Evolutionary conservation across 1,140 invertebrate species (phyloP).

Genomic region (Conopomorpha cramerella): DNA sequence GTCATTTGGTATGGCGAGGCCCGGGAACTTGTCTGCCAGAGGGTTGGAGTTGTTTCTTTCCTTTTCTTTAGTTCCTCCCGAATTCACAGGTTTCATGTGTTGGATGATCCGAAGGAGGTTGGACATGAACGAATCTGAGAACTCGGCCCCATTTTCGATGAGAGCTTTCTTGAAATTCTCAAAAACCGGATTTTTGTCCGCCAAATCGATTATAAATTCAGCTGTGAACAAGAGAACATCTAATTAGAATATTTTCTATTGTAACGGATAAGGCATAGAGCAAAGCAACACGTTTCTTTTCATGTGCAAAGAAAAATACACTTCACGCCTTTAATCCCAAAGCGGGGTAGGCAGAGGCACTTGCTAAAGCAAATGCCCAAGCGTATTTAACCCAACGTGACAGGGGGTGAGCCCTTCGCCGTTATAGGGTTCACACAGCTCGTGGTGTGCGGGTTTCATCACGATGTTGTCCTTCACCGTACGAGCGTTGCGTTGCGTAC

Average conservation of each 20-base stretch:
- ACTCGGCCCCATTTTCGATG: slow-evolving; percentile 91
- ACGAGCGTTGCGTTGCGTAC: too few species aligned
- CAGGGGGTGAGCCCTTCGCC: too few species aligned
- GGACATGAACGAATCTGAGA: slow-evolving; percentile 90
- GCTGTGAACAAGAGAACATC: slow-evolving; percentile 69
- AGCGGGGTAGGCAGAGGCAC: too few species aligned
- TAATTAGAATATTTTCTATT: slow-evolving; percentile 4
- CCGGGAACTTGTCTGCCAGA: slow-evolving; percentile 83
- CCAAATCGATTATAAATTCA: slow-evolving; percentile 94
- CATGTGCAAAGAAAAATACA: too few species aligned
- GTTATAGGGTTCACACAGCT: too few species aligned
- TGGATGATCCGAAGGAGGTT: slow-evolving; percentile 93
- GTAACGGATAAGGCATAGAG: slow-evolving; percentile 1
- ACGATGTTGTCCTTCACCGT: too few species aligned
- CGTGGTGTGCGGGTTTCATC: too few species aligned
- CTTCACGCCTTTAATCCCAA: too few species aligned
- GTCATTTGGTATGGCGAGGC: slow-evolving; percentile 88
- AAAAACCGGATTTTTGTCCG: slow-evolving; percentile 85
- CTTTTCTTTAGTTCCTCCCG: slow-evolving; percentile 12
- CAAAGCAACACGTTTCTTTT: too few species aligned
- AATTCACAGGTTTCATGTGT: slow-evolving; percentile 81
- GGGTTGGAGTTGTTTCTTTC: slow-evolving; percentile 55
- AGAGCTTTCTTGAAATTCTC: slow-evolving; percentile 87
- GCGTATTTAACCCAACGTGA: too few species aligned
- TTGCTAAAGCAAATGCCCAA: too few species aligned